A percentile compares a stretch with the other conserved stretches of the same genome.
These are phyloP conservation scores for Tiliacea aurago DNA, from an alignment of 2,888 invertebrate species.

Conservation along the genomic window DNA sequence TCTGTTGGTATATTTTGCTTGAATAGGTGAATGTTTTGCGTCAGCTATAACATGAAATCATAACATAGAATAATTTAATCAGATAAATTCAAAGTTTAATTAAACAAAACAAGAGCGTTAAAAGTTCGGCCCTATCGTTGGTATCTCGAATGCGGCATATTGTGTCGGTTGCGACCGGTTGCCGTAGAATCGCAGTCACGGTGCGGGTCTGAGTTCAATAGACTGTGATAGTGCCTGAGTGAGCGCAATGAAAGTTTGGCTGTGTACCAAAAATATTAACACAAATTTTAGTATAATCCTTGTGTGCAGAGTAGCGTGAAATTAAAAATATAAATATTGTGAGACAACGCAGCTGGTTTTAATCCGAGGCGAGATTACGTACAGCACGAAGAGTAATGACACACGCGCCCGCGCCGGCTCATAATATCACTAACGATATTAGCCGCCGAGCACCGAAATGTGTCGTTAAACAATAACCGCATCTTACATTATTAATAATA, in stretches of 20 bases:
- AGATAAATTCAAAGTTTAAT: conserved; percentile 50
- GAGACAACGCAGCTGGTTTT: conserved; percentile 79
- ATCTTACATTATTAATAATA: conserved; percentile 59
- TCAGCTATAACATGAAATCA: conserved; percentile 48
- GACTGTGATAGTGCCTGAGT: conserved; percentile 60
- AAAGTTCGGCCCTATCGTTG: conserved; percentile 23
- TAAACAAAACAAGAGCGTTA: conserved; percentile 33
- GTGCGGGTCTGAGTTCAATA: conserved; percentile 57
- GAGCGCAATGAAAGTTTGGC: conserved; percentile 69
- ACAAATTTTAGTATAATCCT: conserved; percentile 74
- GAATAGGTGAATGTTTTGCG: conserved; percentile 52
- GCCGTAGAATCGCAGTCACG: conserved; percentile 42
- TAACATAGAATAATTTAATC: conserved; percentile 48
- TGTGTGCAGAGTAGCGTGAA: conserved; percentile 77
- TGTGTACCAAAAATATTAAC: conserved; percentile 73
- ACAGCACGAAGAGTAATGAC: conserved; percentile 68
- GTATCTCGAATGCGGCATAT: conserved; percentile 24
- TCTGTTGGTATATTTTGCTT: conserved; percentile 53
- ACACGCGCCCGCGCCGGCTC: conserved; percentile 63
- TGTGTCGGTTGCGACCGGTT: conserved; percentile 28
- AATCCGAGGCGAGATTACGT: conserved; percentile 73
- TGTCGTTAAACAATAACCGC: conserved; percentile 47
- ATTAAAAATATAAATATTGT: conserved; percentile 85
- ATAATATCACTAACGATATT: conserved; percentile 62
- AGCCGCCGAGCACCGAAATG: conserved; percentile 45